phyloP scores from a whole-genome alignment of 2,888 invertebrate genomes.

The Nemoura dubitans region DNA sequence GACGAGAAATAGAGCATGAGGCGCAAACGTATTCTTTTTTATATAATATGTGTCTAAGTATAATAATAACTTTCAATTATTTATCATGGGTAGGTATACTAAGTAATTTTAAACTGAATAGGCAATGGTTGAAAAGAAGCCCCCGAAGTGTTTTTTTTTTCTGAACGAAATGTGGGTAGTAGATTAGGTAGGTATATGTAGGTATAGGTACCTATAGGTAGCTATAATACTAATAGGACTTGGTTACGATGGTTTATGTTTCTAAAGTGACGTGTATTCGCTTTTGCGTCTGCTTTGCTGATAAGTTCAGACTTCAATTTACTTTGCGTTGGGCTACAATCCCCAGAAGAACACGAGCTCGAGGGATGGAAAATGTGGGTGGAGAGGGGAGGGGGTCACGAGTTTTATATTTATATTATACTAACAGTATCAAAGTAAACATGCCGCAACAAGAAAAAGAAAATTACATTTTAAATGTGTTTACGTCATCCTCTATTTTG shows the following conservation, averaged over 20 bases:
- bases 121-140: too few species aligned
- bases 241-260: slow-evolving; percentile 22
- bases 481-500: not conserved
- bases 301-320: slow-evolving; percentile 48
- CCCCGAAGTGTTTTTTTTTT: too few species aligned
- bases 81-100: too few species aligned
- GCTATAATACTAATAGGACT: not conserved
- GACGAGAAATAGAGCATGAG: too few species aligned
- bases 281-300: slow-evolving; percentile 39
- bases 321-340: slow-evolving; percentile 41
- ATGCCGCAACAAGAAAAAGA: not conserved
- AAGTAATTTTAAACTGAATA: too few species aligned
- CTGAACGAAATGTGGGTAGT: too few species aligned
- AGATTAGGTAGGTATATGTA: too few species aligned
- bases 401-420: slow-evolving; percentile 21
- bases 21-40: too few species aligned
- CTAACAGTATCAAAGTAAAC: slow-evolving; percentile 33
- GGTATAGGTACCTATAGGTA: too few species aligned
- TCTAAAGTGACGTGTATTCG: slow-evolving; percentile 34
- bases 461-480: slow-evolving; percentile 21
- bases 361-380: not conserved
- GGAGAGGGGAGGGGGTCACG: slow-evolving; percentile 21
- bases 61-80: too few species aligned
- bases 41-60: too few species aligned
- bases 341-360: slow-evolving; percentile 33